A percentile compares a stretch with the other conserved stretches of the same genome.
These are phyloP conservation scores for Thunnus thynnus DNA, from an alignment of 2,113 vertebrate genomes.

Conservation along the genomic window DNA sequence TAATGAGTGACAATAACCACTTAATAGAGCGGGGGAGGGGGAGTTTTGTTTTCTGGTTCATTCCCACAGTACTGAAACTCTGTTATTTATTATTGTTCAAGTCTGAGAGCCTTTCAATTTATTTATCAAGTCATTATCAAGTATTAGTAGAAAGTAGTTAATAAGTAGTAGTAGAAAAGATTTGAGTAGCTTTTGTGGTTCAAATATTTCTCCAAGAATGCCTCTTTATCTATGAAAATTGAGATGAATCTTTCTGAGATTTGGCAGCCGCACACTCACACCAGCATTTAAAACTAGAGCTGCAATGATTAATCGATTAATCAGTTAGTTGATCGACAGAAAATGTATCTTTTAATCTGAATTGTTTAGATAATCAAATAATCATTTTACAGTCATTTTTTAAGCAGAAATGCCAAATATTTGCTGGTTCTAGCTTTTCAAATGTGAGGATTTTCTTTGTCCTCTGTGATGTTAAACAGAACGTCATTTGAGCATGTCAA, in stretches of 20 bases:
- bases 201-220: background rate
- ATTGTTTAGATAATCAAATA: too few relatives aligned
- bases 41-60: constrained; percentile 52
- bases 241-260: background rate
- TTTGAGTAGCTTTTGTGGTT: background rate
- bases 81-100: constrained; percentile 40
- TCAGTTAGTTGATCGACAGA: too few relatives aligned
- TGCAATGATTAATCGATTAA: too few relatives aligned
- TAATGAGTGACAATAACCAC: constrained; percentile 79
- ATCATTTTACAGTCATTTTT: too few relatives aligned
- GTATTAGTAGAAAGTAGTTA: too few relatives aligned
- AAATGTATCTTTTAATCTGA: too few relatives aligned
- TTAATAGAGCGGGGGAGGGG: constrained; percentile 53
- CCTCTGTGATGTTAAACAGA: too few relatives aligned
- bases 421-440: too few relatives aligned
- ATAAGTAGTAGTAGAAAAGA: background rate
- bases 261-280: background rate
- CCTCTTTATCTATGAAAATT: background rate
- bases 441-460: too few relatives aligned
- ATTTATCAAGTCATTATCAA: background rate
- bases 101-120: constrained; percentile 11
- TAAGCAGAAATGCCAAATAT: too few relatives aligned
- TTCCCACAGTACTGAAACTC: constrained; percentile 56
- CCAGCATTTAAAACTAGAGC: background rate
- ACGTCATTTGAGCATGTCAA: too few relatives aligned